Conservation (phyloP, 2,797 vertebrate species). For the Rhincodon typus region DNA sequence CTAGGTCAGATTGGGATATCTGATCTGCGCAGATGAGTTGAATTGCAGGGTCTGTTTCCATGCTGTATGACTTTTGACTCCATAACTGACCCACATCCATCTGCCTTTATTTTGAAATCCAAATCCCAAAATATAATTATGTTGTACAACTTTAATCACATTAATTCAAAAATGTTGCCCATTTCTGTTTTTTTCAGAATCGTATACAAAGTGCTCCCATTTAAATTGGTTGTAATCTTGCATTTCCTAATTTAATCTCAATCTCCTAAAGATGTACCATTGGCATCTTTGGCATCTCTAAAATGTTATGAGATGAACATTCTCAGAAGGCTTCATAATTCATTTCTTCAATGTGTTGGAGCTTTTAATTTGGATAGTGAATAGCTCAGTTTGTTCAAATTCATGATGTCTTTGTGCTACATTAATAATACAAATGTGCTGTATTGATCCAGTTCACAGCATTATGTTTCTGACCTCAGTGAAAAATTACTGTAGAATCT, state of each 20-base stretch:
- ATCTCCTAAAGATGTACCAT: neutral
- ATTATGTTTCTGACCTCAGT: neutral
- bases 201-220: neutral
- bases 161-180: neutral
- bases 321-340: neutral
- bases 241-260: neutral
- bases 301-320: neutral
- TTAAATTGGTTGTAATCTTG: neutral
- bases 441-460: neutral
- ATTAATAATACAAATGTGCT: neutral
- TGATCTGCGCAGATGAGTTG: no score
- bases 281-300: neutral
- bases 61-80: no score
- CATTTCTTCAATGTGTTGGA: neutral
- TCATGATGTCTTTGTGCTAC: neutral
- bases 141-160: no score
- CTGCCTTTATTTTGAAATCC: no score
- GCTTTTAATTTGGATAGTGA: conserved; percentile 7
- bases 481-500: neutral
- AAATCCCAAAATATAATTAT: no score
- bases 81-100: no score
- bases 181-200: neutral
- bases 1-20: no score
- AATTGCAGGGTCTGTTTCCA: no score
- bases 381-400: neutral